Percentiles rank a stretch among this genome's conserved stretches.
Evolutionary conservation across 2,888 invertebrate genomes (phyloP).

Genomic region (Mayetiola destructor): DNA sequence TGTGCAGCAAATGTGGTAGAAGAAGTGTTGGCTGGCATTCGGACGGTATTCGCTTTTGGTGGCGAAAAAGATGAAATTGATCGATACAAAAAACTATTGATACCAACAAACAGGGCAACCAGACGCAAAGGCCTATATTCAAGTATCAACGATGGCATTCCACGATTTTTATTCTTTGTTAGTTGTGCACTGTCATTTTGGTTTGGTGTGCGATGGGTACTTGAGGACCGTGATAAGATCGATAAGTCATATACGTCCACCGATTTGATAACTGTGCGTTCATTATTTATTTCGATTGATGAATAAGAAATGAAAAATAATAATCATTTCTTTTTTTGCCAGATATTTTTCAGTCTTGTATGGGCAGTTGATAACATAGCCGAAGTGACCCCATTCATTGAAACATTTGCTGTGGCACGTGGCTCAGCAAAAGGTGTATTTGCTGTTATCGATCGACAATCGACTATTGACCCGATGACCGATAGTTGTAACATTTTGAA

Average conservation of each 20-base stretch:
- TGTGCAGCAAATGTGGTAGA: conserved; percentile 25
- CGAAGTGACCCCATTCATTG: conserved; percentile 58
- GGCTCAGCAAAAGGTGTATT: conserved; percentile 63
- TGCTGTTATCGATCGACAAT: conserved; percentile 56
- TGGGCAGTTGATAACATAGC: conserved; percentile 68
- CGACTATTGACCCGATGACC: conserved; percentile 57
- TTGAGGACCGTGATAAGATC: conserved; percentile 44
- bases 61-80: conserved; percentile 59
- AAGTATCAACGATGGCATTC: conserved; percentile 39
- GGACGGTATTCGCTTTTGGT: conserved; percentile 66
- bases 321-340: conserved; percentile 36
- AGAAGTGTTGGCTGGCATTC: conserved; percentile 55
- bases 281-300: conserved; percentile 53
- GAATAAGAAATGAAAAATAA: too few species aligned
- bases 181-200: neutral
- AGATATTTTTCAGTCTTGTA: conserved; percentile 56
- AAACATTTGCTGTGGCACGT: conserved; percentile 54
- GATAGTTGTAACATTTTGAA: conserved; percentile 47
- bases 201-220: conserved; percentile 59
- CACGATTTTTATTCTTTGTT: neutral
- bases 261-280: conserved; percentile 55
- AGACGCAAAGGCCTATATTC: conserved; percentile 49
- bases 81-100: conserved; percentile 42
- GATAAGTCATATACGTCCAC: conserved; percentile 53
- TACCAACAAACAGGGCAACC: conserved; percentile 49